Evolutionary conservation across 92 coral and sea anemone genomes (phyloP).

Genomic region (Parazoanthus swiftii): DNA sequence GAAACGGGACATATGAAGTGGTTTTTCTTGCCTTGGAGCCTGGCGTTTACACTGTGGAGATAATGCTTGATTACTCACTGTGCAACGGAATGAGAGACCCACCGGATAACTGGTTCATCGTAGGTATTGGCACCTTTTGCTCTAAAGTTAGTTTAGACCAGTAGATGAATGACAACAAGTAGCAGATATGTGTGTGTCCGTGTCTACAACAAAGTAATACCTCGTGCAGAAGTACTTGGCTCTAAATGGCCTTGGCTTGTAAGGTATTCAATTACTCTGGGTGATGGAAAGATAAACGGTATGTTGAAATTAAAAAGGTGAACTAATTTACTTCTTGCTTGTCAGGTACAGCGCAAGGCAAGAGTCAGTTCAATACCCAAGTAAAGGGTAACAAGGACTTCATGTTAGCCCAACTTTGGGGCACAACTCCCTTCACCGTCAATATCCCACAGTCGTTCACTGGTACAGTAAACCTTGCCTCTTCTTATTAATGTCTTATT

Average conservation of each 20-base stretch:
- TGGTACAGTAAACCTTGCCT: neutral
- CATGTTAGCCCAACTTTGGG: slow-evolving; percentile 36
- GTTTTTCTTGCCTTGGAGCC: slow-evolving; percentile 38
- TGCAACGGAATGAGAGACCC: slow-evolving; percentile 43
- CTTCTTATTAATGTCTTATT: neutral
- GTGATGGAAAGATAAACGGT: neutral
- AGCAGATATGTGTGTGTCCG: too few species aligned
- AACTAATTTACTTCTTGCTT: too few species aligned
- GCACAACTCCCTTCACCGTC: slow-evolving; percentile 17
- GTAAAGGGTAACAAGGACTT: slow-evolving; percentile 35
- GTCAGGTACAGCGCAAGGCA: slow-evolving; percentile 42
- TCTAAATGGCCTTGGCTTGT: too few species aligned
- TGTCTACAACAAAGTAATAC: too few species aligned
- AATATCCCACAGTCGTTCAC: neutral
- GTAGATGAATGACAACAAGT: too few species aligned
- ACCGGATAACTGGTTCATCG: slow-evolving; percentile 38
- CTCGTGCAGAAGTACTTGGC: too few species aligned
- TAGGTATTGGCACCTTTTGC: neutral
- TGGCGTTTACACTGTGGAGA: slow-evolving; percentile 39
- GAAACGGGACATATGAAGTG: slow-evolving; percentile 41
- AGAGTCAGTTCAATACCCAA: slow-evolving; percentile 28
- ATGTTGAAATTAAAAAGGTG: too few species aligned
- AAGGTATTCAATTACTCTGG: neutral
- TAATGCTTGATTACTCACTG: slow-evolving; percentile 38
- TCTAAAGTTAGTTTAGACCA: too few species aligned